A percentile compares a stretch with the other conserved stretches of the same genome.
phyloP scores from a whole-genome alignment of 2,888 invertebrate genomes.

The Lysandra bellargus region DNA sequence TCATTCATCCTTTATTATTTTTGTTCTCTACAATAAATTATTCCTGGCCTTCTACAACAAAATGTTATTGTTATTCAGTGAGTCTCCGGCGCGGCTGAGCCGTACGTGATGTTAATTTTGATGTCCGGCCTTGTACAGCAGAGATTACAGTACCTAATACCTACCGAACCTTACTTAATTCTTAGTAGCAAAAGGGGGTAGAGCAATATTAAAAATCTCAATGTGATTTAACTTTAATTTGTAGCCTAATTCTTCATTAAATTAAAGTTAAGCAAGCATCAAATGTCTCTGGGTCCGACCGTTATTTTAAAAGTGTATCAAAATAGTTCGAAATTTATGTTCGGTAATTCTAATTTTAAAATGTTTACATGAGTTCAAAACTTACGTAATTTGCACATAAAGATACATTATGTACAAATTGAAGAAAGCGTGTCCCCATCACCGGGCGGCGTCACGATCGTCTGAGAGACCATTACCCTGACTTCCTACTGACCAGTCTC shows the following conservation, averaged over 20 bases:
- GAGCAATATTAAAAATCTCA: no score
- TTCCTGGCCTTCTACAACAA: not conserved
- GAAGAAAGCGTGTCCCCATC: slow-evolving; percentile 28
- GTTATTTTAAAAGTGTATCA: no score
- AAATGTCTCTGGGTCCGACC: no score
- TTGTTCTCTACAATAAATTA: not conserved
- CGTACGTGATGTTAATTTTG: slow-evolving; percentile 28
- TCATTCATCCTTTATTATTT: not conserved
- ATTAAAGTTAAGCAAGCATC: no score
- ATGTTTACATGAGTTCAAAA: not conserved
- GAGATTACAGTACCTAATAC: not conserved
- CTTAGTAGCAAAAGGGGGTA: not conserved
- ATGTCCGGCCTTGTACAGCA: slow-evolving; percentile 23
- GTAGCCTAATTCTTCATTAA: no score
- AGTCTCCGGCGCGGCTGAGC: not conserved
- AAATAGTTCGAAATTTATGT: no score
- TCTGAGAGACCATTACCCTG: not conserved
- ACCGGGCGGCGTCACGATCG: not conserved
- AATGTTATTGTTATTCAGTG: slow-evolving; percentile 1
- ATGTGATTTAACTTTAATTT: no score
- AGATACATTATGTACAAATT: slow-evolving; percentile 15
- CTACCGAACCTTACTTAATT: not conserved
- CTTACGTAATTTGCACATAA: not conserved
- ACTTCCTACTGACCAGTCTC: not conserved
- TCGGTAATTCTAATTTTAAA: no score